These are phyloP conservation scores for Odontocolon sp. DNA, from an alignment of 2,888 invertebrate genomes.

Conservation along the genomic window DNA sequence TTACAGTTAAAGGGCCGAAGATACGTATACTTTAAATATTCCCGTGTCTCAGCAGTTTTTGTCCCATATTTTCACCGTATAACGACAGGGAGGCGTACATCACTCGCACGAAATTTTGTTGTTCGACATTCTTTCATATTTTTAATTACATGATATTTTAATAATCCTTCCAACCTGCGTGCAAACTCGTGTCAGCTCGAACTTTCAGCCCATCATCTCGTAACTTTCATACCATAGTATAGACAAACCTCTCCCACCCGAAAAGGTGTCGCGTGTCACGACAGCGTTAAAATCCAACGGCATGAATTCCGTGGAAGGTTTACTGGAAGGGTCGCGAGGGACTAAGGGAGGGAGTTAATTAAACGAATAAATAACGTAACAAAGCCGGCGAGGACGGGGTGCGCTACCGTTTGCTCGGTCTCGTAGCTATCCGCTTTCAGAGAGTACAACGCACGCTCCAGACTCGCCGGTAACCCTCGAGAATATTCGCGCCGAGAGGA, in stretches of 20 bases:
- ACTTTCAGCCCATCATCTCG: no score
- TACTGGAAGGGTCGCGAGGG: slow-evolving; percentile 68
- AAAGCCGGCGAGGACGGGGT: slow-evolving; percentile 65
- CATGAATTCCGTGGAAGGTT: slow-evolving; percentile 66
- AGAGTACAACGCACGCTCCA: slow-evolving; percentile 37
- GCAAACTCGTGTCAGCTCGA: background rate
- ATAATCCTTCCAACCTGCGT: background rate
- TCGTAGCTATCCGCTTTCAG: slow-evolving; percentile 66
- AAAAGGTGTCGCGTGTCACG: slow-evolving; percentile 71
- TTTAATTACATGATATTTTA: background rate
- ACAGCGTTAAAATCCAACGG: slow-evolving; percentile 69
- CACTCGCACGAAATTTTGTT: no score
- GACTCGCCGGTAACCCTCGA: slow-evolving; percentile 16
- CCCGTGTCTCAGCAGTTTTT: no score
- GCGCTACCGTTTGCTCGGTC: slow-evolving; percentile 30
- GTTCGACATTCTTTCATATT: no score
- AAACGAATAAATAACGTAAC: slow-evolving; percentile 79
- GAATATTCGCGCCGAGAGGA: background rate
- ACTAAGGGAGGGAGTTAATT: slow-evolving; percentile 74
- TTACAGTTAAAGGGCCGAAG: no score
- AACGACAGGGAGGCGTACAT: no score
- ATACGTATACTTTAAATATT: no score
- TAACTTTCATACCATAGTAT: no score
- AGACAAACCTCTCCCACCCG: background rate
- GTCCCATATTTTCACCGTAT: no score